Evolutionary conservation across 2,888 invertebrate species (phyloP), one percentile per base, ranked within the genome.

Genomic region (Hanleya hanleyi): DNA sequence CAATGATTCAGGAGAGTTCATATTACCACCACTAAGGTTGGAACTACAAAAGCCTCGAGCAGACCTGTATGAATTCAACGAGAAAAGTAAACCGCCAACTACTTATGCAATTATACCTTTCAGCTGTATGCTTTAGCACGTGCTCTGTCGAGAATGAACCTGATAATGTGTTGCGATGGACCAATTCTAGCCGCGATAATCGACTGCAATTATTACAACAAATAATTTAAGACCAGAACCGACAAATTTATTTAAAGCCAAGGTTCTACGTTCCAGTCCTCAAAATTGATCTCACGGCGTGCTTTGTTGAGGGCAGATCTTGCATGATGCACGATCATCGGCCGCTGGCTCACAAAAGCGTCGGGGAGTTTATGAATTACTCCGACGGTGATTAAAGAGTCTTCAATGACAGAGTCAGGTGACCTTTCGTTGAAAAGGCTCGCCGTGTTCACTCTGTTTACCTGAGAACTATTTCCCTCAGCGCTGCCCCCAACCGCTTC

Each of bases 31-130:
- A n/a, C n/a, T n/a, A n/a, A n/a, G n/a, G n/a, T n/a, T n/a, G n/a
- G n/a, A n/a, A n/a, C n/a, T n/a, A n/a, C n/a, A n/a, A n/a, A n/a
- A n/a, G n/a, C n/a, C n/a, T n/a, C n/a, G n/a, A n/a, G n/a, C n/a
- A n/a, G n/a, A n/a, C n/a, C n/a, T n/a, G n/a, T n/a, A n/a, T n/a
- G n/a, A n/a, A n/a, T n/a, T n/a, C n/a, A n/a, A n/a, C n/a, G n/a
- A n/a, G n/a, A n/a, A n/a, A n/a, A n/a, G n/a, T n/a, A n/a, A n/a
- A n/a, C n/a, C n/a, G n/a, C n/a, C n/a, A n/a, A n/a, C n/a, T n/a
- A n/a, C n/a, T n/a, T 57, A 57, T 57, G 29, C 29, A 57, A 57
- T 57, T 57, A 57, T 57, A 57, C 57, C 57, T 57, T 57, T 57
- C 57, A 57, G 26, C 32, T 57, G 26, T 57, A 32, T 22, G 57